Percentiles rank a stretch among this genome's conserved stretches.
Evolutionary conservation across 2,888 invertebrate species (phyloP).

Genomic region (Stegana nigrithorax): DNA sequence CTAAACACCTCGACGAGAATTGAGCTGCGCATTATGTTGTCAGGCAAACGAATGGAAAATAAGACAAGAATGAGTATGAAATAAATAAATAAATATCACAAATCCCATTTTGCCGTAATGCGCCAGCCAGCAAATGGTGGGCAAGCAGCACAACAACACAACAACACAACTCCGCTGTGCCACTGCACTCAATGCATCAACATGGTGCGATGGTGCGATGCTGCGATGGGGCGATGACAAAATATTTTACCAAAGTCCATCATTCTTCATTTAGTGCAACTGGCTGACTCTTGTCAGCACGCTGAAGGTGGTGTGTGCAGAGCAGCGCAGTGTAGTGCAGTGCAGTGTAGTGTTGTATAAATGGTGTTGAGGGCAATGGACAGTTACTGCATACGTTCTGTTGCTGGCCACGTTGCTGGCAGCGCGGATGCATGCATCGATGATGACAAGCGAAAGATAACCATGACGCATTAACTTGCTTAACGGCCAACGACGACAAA

Average conservation of each 20-base stretch:
- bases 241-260: conserved; percentile 36
- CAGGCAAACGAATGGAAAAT: background rate
- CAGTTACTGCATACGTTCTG: conserved; percentile 1
- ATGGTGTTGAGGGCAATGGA: background rate
- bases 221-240: conserved; percentile 15
- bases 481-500: conserved; percentile 28
- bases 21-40: conserved; percentile 15
- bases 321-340: background rate
- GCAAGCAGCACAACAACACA: conserved; percentile 26
- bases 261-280: conserved; percentile 56
- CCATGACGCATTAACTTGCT: conserved; percentile 54
- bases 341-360: background rate
- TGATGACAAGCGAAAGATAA: conserved; percentile 50
- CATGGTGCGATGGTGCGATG: too few species aligned
- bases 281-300: conserved; percentile 29
- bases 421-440: conserved; percentile 22
- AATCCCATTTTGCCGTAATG: conserved; percentile 47
- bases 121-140: background rate
- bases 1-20: conserved; percentile 1
- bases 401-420: conserved; percentile 13
- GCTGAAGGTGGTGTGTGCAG: conserved; percentile 11
- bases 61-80: background rate
- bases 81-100: conserved; percentile 39
- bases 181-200: conserved; percentile 1
- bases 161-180: too few species aligned